These are phyloP conservation scores for Brachirus orientalis DNA, from an alignment of 2,113 vertebrate species.

Conservation along the genomic window DNA sequence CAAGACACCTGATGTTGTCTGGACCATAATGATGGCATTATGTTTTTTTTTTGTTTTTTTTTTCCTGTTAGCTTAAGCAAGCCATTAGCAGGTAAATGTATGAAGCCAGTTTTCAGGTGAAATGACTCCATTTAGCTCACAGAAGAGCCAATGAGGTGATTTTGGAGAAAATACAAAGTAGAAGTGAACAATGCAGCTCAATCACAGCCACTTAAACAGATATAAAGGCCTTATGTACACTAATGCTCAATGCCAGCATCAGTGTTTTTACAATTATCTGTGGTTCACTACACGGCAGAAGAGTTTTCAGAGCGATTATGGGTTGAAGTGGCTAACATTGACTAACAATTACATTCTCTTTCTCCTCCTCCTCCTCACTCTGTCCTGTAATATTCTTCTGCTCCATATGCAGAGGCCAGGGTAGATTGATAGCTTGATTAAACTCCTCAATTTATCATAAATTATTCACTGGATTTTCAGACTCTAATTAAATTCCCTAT, in stretches of 20 bases:
- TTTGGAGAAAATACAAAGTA: constrained; percentile 17
- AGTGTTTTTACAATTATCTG: constrained; percentile 45
- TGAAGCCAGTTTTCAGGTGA: constrained; percentile 52
- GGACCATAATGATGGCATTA: constrained; percentile 68
- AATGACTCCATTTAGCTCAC: constrained; percentile 60
- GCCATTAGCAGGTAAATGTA: constrained; percentile 73
- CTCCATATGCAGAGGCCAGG: constrained; percentile 34
- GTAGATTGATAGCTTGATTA: constrained; percentile 61
- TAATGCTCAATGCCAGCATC: constrained; percentile 27
- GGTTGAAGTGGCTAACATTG: constrained; percentile 16
- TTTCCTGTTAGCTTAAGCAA: constrained; percentile 58
- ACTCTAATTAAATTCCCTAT: constrained; percentile 63
- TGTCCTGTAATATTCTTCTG: constrained; percentile 24
- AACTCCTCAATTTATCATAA: constrained; percentile 56
- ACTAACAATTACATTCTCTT: constrained; percentile 9
- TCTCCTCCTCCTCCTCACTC: constrained; percentile 5
- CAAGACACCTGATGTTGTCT: constrained; percentile 56
- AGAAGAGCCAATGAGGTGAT: constrained; percentile 50
- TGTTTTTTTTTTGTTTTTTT: constrained; percentile 40
- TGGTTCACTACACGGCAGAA: constrained; percentile 10
- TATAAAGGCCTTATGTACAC: constrained; percentile 8
- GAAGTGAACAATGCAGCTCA: constrained; percentile 38
- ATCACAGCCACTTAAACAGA: constrained; percentile 40
- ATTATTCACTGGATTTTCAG: constrained; percentile 63
- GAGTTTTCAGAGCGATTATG: constrained; percentile 33